These are phyloP conservation scores for Notarius lentiginosus DNA, from an alignment of 2,113 vertebrate genomes.

Conservation along the genomic window DNA sequence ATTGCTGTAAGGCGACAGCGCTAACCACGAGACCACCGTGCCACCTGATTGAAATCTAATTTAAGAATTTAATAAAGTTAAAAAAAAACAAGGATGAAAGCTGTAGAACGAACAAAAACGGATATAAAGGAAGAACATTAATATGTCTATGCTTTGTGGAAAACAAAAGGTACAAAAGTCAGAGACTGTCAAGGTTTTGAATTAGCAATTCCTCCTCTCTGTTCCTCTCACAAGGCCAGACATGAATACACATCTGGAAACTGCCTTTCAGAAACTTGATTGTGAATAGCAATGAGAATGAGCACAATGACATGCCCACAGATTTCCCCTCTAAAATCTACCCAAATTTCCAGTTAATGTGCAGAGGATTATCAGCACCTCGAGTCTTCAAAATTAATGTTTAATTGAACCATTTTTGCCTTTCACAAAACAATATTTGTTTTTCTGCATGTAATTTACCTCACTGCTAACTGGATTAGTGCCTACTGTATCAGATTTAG, in stretches of 20 bases:
- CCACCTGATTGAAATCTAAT: not conserved
- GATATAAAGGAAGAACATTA: not conserved
- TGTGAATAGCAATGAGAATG: not conserved
- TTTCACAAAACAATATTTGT: not conserved
- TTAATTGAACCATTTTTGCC: not conserved
- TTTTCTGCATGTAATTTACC: not conserved
- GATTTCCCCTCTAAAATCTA: not conserved
- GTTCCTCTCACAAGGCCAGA: conserved; percentile 1
- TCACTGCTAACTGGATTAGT: conserved; percentile 4
- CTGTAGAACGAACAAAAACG: not conserved
- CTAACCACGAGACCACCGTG: too few relatives aligned
- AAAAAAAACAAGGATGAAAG: not conserved
- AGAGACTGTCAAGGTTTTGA: conserved; percentile 41
- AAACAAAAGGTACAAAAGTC: not conserved
- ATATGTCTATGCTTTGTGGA: not conserved
- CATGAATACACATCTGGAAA: not conserved
- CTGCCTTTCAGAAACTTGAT: not conserved
- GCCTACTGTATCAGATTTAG: not conserved
- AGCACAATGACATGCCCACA: not conserved
- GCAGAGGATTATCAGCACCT: not conserved
- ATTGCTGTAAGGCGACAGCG: too few relatives aligned
- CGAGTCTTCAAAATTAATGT: not conserved
- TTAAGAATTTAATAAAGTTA: conserved; percentile 2
- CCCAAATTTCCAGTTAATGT: not conserved
- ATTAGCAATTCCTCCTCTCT: not conserved